These are phyloP conservation scores for Mola mola DNA, from an alignment of 2,113 vertebrate genomes.

Conservation along the genomic window DNA sequence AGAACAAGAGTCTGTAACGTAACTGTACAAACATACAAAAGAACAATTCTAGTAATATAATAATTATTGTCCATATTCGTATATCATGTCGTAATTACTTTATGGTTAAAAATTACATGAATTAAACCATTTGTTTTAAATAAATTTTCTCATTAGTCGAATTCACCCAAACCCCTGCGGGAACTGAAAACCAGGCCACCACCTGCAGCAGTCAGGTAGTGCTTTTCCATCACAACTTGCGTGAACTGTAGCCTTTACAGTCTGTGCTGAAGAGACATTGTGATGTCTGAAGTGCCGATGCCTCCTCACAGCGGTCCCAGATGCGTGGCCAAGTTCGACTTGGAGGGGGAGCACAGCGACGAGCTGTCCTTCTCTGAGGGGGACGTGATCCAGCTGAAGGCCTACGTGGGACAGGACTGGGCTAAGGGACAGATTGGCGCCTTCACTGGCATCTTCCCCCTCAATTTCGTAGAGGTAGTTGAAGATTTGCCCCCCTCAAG, in stretches of 20 bases:
- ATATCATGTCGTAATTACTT: too few species aligned
- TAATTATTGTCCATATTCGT: too few species aligned
- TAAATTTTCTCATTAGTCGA: slow-evolving; percentile 65
- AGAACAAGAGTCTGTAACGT: too few species aligned
- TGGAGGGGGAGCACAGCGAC: slow-evolving; percentile 88
- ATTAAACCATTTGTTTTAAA: background rate
- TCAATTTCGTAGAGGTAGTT: slow-evolving; percentile 91
- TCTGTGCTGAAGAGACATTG: too few species aligned
- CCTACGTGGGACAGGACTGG: slow-evolving; percentile 91
- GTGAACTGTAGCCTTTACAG: background rate
- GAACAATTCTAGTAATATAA: too few species aligned
- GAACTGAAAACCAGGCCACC: slow-evolving; percentile 69
- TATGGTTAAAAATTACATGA: background rate
- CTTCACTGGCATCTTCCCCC: slow-evolving; percentile 87
- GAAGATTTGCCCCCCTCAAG: slow-evolving; percentile 84
- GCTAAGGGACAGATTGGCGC: slow-evolving; percentile 85
- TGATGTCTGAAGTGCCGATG: background rate
- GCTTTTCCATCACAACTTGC: background rate
- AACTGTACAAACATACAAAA: too few species aligned
- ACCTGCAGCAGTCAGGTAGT: slow-evolving; percentile 79
- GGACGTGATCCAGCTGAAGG: slow-evolving; percentile 88
- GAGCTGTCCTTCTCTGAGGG: slow-evolving; percentile 93
- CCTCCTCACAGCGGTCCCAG: slow-evolving; percentile 83
- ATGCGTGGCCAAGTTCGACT: slow-evolving; percentile 91
- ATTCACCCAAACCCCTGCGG: slow-evolving; percentile 78